Evolutionary conservation across 2,113 vertebrate species (phyloP).

Genomic region (Gulo gulo): DNA sequence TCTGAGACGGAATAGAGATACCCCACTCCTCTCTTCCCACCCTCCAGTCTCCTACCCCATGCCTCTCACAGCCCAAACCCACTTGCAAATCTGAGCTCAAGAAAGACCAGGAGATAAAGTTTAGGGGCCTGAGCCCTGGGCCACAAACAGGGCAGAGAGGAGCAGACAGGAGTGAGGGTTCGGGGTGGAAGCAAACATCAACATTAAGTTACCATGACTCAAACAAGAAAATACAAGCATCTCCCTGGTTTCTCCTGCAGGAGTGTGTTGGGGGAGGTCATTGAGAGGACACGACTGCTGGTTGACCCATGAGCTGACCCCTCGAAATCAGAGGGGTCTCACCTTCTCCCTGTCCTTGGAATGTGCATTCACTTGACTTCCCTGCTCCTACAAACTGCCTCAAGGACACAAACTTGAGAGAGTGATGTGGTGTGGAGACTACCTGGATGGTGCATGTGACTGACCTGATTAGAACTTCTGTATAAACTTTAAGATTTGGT

Average conservation of each 20-base stretch:
- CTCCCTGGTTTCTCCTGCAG: neutral
- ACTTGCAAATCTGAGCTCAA: neutral
- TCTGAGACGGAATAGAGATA: neutral
- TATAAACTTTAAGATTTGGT: neutral
- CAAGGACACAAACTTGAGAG: neutral
- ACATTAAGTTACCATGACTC: neutral
- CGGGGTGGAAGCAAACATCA: neutral
- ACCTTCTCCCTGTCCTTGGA: neutral
- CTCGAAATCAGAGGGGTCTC: neutral
- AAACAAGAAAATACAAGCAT: neutral
- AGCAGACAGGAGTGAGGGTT: neutral
- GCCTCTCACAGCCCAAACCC: neutral
- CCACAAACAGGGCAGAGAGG: neutral
- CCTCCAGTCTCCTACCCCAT: neutral
- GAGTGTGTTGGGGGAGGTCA: neutral
- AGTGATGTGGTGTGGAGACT: neutral
- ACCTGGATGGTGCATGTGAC: neutral
- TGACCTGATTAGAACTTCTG: neutral
- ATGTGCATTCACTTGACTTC: neutral
- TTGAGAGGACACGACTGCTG: neutral
- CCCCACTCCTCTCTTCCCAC: no score
- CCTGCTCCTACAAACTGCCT: neutral
- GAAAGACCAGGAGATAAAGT: neutral
- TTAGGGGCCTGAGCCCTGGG: neutral
- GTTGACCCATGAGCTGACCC: neutral